phyloP scores from a whole-genome alignment of 2,113 vertebrate species.

The Cacatua alba region DNA sequence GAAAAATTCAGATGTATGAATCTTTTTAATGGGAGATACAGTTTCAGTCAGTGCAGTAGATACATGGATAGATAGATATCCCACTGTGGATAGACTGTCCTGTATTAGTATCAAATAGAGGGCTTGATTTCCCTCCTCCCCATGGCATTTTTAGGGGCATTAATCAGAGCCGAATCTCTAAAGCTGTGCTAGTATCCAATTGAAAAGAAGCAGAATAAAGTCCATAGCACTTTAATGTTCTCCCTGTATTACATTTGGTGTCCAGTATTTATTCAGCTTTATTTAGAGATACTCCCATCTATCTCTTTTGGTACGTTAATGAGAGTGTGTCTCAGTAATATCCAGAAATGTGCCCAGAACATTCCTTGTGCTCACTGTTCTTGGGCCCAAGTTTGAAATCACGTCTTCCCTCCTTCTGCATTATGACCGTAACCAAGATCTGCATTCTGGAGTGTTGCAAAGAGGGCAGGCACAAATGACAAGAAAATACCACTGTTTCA shows the following conservation, averaged over 20 bases:
- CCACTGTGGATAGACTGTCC: not conserved
- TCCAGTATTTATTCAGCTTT: not conserved
- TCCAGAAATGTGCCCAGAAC: not conserved
- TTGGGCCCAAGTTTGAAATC: accelerated
- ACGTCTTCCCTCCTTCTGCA: not conserved
- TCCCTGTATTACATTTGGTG: not conserved
- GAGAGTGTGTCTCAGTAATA: not conserved
- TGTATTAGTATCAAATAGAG: not conserved
- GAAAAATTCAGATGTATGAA: not conserved
- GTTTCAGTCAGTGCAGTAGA: not conserved
- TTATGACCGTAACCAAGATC: too few relatives aligned
- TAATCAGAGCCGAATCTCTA: conserved; percentile 26
- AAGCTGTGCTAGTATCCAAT: not conserved
- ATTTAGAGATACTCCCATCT: not conserved
- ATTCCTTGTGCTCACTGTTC: not conserved
- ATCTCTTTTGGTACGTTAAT: not conserved
- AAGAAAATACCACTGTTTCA: not conserved
- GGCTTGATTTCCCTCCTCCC: not conserved
- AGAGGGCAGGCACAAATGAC: not conserved
- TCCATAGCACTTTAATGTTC: not conserved
- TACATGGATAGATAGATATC: not conserved
- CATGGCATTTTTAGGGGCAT: not conserved
- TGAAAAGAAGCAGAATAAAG: conserved; percentile 47
- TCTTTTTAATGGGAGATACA: not conserved
- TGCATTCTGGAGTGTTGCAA: not conserved